A percentile compares a stretch with the other conserved stretches of the same genome.
Evolutionary conservation across 2,797 vertebrate genomes (phyloP).

Genomic region (Tenualosa thibaudeaui): DNA sequence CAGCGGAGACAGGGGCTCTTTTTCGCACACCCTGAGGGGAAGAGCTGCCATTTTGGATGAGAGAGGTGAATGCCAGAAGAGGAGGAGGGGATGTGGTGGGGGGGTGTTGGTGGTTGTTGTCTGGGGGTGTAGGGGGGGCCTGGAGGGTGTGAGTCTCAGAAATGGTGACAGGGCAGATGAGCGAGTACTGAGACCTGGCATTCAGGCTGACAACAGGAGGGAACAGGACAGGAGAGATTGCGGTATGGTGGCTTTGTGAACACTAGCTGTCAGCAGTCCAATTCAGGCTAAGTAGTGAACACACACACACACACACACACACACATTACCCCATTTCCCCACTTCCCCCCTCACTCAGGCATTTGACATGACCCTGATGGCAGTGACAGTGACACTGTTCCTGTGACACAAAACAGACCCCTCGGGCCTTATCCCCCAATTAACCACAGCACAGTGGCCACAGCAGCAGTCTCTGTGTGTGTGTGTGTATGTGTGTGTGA

Average conservation of each 20-base stretch:
- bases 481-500: not conserved
- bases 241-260: not conserved
- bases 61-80: not conserved
- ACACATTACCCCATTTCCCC: not conserved
- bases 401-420: conserved; percentile 1
- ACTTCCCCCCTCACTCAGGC: not conserved
- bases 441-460: not conserved
- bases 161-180: not conserved
- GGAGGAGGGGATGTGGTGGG: not conserved
- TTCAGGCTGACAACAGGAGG: not conserved
- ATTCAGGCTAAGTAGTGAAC: not conserved
- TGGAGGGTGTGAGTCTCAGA: not conserved
- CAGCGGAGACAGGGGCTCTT: conserved; percentile 16
- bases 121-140: not conserved
- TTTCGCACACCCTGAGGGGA: not conserved
- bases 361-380: conserved; percentile 11
- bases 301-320: not conserved
- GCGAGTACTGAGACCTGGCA: not conserved
- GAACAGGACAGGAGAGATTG: not conserved
- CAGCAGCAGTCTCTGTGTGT: not conserved
- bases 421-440: conserved; percentile 1
- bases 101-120: not conserved
- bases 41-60: conserved; percentile 21
- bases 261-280: not conserved
- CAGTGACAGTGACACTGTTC: conserved; percentile 1